These are phyloP conservation scores for Germaria angustata DNA, from an alignment of 2,888 invertebrate genomes.

Conservation along the genomic window DNA sequence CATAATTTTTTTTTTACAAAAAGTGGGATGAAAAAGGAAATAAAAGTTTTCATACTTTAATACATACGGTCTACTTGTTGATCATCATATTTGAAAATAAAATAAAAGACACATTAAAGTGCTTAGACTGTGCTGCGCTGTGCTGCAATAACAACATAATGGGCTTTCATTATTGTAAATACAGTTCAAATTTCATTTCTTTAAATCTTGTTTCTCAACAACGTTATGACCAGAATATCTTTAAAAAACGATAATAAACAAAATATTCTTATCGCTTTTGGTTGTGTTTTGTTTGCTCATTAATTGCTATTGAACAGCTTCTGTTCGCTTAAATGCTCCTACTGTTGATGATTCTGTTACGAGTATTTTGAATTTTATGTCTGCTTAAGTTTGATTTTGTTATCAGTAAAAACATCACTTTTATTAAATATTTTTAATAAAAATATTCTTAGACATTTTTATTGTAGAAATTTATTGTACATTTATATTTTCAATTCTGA, in stretches of 20 bases:
- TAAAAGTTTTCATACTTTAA: constrained; percentile 8
- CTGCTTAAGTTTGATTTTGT: constrained; percentile 18
- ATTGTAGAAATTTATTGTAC: constrained; percentile 16
- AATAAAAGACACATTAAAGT: neutral
- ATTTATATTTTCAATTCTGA: neutral
- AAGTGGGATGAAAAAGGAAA: neutral
- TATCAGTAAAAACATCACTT: constrained; percentile 44
- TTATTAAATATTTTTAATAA: constrained; percentile 7
- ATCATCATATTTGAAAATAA: neutral
- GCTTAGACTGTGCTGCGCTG: neutral
- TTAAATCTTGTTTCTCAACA: constrained; percentile 14
- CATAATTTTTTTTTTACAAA: constrained; percentile 55
- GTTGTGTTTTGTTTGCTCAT: no score
- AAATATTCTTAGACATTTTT: constrained; percentile 21
- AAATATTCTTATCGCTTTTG: constrained; percentile 25
- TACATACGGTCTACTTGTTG: neutral
- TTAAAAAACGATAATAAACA: constrained; percentile 1
- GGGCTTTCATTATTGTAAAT: constrained; percentile 18
- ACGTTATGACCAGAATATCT: constrained; percentile 42
- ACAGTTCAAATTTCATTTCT: constrained; percentile 28
- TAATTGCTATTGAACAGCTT: neutral
- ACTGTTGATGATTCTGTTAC: neutral
- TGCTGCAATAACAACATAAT: neutral
- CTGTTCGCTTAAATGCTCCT: neutral
- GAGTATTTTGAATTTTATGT: constrained; percentile 2